These are phyloP conservation scores for Peromyscus aztecus DNA, from an alignment of 2,797 vertebrate species.

Conservation along the genomic window DNA sequence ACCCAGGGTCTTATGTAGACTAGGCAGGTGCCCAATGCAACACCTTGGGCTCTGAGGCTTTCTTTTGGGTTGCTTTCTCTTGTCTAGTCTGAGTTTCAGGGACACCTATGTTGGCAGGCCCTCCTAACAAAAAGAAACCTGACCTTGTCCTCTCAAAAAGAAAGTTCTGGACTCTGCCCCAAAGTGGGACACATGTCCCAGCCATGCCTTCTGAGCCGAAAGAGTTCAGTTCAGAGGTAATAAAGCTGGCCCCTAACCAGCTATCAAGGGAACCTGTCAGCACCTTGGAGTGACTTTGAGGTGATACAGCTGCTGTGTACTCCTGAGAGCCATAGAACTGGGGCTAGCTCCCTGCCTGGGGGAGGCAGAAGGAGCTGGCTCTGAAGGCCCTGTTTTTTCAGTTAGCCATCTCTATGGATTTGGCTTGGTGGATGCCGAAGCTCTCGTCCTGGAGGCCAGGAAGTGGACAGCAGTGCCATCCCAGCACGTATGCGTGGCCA, in stretches of 20 bases:
- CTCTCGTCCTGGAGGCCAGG: slow-evolving; percentile 93
- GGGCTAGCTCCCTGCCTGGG: accelerated
- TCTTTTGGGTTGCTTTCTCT: neutral
- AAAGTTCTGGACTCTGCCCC: neutral
- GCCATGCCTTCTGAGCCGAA: neutral
- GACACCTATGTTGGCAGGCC: neutral
- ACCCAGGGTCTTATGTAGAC: neutral
- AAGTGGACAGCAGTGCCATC: slow-evolving; percentile 93
- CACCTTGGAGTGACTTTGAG: accelerated
- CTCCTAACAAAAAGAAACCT: neutral
- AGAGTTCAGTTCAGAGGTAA: neutral
- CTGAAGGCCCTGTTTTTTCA: slow-evolving; percentile 90
- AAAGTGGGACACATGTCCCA: neutral
- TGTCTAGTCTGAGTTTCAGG: neutral
- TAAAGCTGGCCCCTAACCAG: neutral
- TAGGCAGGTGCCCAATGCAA: neutral
- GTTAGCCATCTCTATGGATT: slow-evolving; percentile 98
- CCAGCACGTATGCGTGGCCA: slow-evolving; percentile 92
- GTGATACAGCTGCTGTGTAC: neutral
- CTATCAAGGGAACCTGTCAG: neutral
- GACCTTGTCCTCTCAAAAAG: neutral
- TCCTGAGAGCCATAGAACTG: neutral
- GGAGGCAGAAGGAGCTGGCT: neutral
- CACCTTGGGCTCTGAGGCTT: neutral
- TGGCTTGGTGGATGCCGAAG: slow-evolving; percentile 95